Percentiles rank a stretch among this genome's conserved stretches.
Conservation (phyloP, 1,140 invertebrate genomes). For the Cydia pomonella region DNA sequence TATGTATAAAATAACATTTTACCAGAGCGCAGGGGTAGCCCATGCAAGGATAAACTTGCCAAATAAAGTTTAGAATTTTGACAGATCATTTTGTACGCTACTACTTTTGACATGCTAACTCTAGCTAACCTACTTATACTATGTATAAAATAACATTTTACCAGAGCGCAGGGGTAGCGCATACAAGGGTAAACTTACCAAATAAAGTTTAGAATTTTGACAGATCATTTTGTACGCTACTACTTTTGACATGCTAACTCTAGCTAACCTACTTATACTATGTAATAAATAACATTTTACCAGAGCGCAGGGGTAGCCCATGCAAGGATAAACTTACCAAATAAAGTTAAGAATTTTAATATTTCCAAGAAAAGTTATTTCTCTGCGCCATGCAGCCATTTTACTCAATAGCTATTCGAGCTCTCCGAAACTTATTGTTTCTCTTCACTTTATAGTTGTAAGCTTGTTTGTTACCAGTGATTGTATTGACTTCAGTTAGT, state of each 20-base stretch:
- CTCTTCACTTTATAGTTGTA: not conserved
- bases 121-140: too few relatives aligned
- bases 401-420: slow-evolving; percentile 4
- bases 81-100: too few relatives aligned
- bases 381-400: not conserved
- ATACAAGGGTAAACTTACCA: not conserved
- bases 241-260: too few relatives aligned
- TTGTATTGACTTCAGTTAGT: not conserved
- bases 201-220: not conserved
- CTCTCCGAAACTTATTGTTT: slow-evolving; percentile 12
- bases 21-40: too few relatives aligned
- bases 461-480: not conserved
- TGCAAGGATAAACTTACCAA: not conserved
- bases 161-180: not conserved
- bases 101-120: too few relatives aligned
- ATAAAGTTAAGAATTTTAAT: slow-evolving; percentile 14
- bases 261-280: too few relatives aligned
- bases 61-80: too few relatives aligned
- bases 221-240: too few relatives aligned
- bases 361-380: slow-evolving; percentile 3
- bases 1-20: too few relatives aligned
- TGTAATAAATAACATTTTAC: not conserved
- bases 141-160: not conserved
- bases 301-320: not conserved
- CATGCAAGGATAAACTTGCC: too few relatives aligned